Conservation (phyloP, 37 sponge, comb jelly and placozoan genomes). For the Theonella swinhoei region DNA sequence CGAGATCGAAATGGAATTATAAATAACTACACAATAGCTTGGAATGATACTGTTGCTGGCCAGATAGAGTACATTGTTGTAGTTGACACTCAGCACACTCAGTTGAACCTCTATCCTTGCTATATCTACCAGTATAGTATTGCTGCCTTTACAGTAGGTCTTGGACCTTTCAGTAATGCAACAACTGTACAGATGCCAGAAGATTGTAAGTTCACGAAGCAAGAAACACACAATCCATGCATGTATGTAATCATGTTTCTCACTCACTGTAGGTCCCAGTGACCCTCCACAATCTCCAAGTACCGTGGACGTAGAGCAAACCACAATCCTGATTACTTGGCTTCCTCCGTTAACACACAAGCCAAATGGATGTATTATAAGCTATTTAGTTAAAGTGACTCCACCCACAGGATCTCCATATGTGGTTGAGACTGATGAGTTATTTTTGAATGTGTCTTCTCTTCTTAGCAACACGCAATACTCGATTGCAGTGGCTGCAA, state of each 20-base stretch:
- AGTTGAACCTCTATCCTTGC: background rate
- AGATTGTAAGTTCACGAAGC: background rate
- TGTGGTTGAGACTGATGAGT: background rate
- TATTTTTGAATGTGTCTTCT: background rate
- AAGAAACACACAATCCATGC: too few species aligned
- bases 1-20: background rate
- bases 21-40: background rate
- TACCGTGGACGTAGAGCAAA: too few species aligned
- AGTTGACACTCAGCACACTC: background rate
- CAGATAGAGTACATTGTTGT: too few species aligned
- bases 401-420: background rate
- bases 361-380: background rate
- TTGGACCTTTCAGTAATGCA: background rate
- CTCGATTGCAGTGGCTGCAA: background rate
- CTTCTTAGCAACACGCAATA: background rate
- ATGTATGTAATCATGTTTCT: too few species aligned
- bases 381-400: background rate
- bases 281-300: too few species aligned
- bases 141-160: background rate
- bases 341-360: too few species aligned
- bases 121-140: background rate
- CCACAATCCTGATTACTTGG: too few species aligned
- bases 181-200: background rate
- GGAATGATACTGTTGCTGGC: background rate
- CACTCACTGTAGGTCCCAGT: too few species aligned